Percentiles rank a stretch among this genome's conserved stretches.
These are phyloP conservation scores for Tenthredo distinguenda DNA, from an alignment of 2,888 invertebrate genomes.

Conservation along the genomic window DNA sequence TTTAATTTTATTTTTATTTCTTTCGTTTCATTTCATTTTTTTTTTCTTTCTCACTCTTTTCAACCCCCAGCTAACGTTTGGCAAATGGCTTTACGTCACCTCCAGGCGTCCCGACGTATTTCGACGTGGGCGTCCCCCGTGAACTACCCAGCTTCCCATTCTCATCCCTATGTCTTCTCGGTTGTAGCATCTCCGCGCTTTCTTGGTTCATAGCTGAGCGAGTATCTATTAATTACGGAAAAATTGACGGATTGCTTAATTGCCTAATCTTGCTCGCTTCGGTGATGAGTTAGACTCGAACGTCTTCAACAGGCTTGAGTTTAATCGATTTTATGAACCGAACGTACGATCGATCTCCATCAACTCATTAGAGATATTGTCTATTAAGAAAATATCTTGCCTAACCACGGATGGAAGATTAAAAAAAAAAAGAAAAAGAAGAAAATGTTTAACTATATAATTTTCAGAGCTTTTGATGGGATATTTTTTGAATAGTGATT, in stretches of 20 bases:
- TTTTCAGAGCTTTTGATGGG: background rate
- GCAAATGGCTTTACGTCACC: conserved; percentile 31
- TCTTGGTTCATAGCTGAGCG: background rate
- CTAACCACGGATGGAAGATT: background rate
- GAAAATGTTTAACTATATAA: background rate
- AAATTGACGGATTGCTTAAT: conserved; percentile 38
- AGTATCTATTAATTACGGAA: background rate
- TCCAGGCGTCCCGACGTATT: conserved; percentile 16
- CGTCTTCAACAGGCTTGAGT: background rate
- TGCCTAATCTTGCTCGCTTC: background rate
- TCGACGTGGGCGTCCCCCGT: background rate
- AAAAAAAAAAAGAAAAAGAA: no score
- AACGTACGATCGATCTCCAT: background rate
- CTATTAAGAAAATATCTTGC: background rate
- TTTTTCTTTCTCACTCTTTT: background rate
- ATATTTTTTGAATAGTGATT: background rate
- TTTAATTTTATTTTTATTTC: background rate
- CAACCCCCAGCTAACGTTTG: background rate
- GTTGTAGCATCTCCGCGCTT: background rate
- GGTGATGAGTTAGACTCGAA: background rate
- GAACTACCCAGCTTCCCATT: no score
- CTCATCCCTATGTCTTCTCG: background rate
- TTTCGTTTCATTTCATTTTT: background rate
- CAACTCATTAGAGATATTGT: background rate
- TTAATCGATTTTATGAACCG: background rate